phyloP scores from a whole-genome alignment of 2,888 invertebrate species.

The Brachypterus glaber region DNA sequence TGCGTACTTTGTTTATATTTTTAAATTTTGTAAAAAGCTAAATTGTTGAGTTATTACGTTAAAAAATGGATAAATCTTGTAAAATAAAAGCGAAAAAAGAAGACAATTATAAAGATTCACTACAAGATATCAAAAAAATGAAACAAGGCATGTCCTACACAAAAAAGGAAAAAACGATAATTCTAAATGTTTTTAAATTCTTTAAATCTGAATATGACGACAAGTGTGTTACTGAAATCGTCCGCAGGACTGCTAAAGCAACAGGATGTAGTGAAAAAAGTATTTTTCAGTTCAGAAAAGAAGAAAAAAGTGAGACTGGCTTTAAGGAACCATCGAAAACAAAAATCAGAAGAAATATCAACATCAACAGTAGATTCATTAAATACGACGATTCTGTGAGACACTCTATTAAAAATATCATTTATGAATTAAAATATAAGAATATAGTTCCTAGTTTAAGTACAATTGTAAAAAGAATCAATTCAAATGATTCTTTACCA shows the following conservation, averaged over 20 bases:
- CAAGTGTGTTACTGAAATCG: conserved; percentile 36
- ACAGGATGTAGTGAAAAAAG: conserved; percentile 40
- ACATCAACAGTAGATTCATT: conserved; percentile 37
- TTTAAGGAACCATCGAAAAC: conserved; percentile 38
- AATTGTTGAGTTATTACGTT: too few species aligned
- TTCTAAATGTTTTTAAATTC: conserved; percentile 39
- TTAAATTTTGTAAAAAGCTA: too few species aligned
- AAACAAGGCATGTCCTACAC: conserved; percentile 40
- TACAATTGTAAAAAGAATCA: conserved; percentile 35
- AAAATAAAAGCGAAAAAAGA: too few species aligned
- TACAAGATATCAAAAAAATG: conserved; percentile 36
- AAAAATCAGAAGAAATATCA: conserved; percentile 36
- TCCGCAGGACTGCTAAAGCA: conserved; percentile 36
- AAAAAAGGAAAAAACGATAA: conserved; percentile 39
- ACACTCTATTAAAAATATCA: conserved; percentile 34
- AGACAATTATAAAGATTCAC: too few species aligned
- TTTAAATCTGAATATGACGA: conserved; percentile 34
- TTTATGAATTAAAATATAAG: conserved; percentile 35
- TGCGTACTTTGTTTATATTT: too few species aligned
- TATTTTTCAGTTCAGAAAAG: conserved; percentile 38
- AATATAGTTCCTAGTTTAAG: conserved; percentile 36
- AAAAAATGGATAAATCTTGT: too few species aligned
- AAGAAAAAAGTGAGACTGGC: conserved; percentile 37
- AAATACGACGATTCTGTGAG: conserved; percentile 36
- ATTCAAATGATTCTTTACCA: conserved; percentile 30